Evolutionary conservation across 2,797 vertebrate genomes (phyloP), one percentile per base, ranked within the genome.

Genomic region (Megalops cyprinoides): DNA sequence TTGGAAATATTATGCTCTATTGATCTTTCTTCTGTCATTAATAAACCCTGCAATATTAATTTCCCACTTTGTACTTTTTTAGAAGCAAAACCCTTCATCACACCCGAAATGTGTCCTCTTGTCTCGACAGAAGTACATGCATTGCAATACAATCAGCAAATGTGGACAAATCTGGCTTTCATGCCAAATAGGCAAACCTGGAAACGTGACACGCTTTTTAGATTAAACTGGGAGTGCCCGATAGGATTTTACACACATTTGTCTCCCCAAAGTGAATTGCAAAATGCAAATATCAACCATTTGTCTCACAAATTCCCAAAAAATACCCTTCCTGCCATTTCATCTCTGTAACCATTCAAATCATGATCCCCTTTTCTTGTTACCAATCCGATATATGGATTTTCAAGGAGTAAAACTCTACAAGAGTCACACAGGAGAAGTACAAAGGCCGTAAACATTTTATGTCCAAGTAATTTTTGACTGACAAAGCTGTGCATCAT

Each of bases 361-460:
- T 51, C 44, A 58, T 53, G 31, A 60, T 1, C 31, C 28, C 25
- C 37, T 58, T 81, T 79, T 79, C 60, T 77, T 69, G 42, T 65
- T n/a, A 18, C 67, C 55, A 34, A 18, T 42, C 23, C 15, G 6
- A 39, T 25, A 4, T 25, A 71, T 55, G 82, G 79, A 84, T 82
- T 81, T 81, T 77, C 79, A 84, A 42, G 71, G 67, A 82, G 79
- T 53, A 79, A 48, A 81, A 74, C 51, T n/a, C 74, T 0, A 10
- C 51, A 53, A 48, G 74, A 71, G 73, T 79, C 79, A 71, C 51
- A 12, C 31, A 79, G 73, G 73, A 10, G 49, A 49, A 46, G 39
- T 49, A 51, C 74, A 74, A 51, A n/a, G 48, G 74, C 74, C 51
- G 28, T 55, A 55, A 39, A 49, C 51, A 56, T 42, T 18, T 48